A percentile compares a stretch with the other conserved stretches of the same genome.
Conservation (phyloP, 2,797 vertebrate species). For the Sphenodon punctatus region DNA sequence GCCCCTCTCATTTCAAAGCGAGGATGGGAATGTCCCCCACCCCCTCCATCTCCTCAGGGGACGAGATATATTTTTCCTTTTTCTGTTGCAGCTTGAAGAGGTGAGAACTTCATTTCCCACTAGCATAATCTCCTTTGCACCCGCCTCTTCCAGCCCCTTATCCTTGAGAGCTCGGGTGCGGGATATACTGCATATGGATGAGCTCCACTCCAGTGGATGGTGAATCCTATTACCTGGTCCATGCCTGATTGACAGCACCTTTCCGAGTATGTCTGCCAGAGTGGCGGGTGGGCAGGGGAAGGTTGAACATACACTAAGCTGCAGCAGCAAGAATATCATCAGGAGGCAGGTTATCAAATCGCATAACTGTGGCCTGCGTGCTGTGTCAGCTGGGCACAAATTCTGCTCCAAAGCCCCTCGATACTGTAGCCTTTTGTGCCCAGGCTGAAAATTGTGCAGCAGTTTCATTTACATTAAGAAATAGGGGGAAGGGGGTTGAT, state of each 20-base stretch:
- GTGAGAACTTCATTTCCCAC: not conserved
- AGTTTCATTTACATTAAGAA: not conserved
- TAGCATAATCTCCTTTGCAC: not conserved
- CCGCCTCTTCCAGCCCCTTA: not conserved
- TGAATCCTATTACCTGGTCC: not conserved
- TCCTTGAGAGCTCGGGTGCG: not conserved
- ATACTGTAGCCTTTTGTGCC: fast-evolving
- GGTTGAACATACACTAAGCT: too few relatives aligned
- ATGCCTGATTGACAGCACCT: not conserved
- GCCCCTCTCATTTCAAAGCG: not conserved
- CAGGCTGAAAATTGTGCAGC: fast-evolving
- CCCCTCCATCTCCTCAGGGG: not conserved
- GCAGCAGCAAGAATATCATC: not conserved
- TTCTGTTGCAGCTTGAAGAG: not conserved
- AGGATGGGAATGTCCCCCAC: not conserved
- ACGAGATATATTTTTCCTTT: not conserved
- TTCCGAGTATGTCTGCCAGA: not conserved
- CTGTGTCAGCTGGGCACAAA: fast-evolving
- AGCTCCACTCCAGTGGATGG: not conserved
- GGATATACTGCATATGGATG: not conserved
- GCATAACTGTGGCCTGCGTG: fast-evolving
- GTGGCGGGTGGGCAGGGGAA: too few relatives aligned
- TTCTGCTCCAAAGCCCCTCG: fast-evolving
- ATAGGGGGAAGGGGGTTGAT: not conserved
- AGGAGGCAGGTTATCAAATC: fast-evolving